These are phyloP conservation scores for Aplocera efformata DNA, from an alignment of 2,888 invertebrate species.

Conservation along the genomic window DNA sequence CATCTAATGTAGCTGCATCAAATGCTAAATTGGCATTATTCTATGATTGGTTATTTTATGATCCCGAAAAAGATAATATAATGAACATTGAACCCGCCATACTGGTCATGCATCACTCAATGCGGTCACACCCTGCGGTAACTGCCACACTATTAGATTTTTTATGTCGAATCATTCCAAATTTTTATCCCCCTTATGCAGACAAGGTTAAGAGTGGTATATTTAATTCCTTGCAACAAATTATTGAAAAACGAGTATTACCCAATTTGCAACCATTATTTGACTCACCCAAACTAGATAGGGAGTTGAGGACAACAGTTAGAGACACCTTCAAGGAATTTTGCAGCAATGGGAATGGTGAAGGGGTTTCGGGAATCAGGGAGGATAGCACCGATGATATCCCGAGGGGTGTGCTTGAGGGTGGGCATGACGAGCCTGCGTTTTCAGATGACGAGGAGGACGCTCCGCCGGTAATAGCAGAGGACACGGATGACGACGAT, in stretches of 20 bases:
- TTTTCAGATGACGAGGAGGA: constrained; percentile 94
- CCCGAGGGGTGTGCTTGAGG: constrained; percentile 42
- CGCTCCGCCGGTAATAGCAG: constrained; percentile 66
- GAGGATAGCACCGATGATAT: constrained; percentile 69
- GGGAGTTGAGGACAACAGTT: constrained; percentile 90
- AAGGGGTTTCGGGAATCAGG: constrained; percentile 70
- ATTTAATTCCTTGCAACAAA: constrained; percentile 90
- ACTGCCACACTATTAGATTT: constrained; percentile 95
- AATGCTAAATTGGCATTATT: constrained; percentile 95
- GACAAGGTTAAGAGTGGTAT: constrained; percentile 91
- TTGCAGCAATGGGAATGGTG: constrained; percentile 81
- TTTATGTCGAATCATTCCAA: constrained; percentile 93
- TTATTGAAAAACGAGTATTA: constrained; percentile 94
- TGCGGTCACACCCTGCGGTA: constrained; percentile 94
- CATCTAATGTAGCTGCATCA: constrained; percentile 92
- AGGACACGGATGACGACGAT: constrained; percentile 87
- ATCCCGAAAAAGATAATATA: constrained; percentile 94
- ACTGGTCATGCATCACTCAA: constrained; percentile 95
- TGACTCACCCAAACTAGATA: constrained; percentile 92
- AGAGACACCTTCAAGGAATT: constrained; percentile 96
- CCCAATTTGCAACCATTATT: constrained; percentile 92
- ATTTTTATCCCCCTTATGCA: constrained; percentile 89
- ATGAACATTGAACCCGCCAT: constrained; percentile 98
- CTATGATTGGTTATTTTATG: constrained; percentile 96
- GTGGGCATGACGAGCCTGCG: constrained; percentile 83